Evolutionary conservation across 2,797 vertebrate genomes (phyloP).

Genomic region (Acrossocheilus wenchowensis): DNA sequence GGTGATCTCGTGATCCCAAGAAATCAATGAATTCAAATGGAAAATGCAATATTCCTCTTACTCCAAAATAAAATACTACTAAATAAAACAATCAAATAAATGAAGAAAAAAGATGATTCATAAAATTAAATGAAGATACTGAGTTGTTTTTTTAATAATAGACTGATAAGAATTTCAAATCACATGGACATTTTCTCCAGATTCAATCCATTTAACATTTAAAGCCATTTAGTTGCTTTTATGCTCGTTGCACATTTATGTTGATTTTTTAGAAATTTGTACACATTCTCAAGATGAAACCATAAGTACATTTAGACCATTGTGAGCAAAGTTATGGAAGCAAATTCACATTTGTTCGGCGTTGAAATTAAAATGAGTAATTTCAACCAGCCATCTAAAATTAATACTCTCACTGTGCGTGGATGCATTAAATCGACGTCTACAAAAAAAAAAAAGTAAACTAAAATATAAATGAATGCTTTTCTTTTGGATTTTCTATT

Average conservation of each 20-base stretch:
- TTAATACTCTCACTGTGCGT: not conserved
- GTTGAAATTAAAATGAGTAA: not conserved
- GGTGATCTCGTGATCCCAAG: constrained; percentile 13
- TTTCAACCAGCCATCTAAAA: not conserved
- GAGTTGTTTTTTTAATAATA: not conserved
- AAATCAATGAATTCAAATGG: constrained; percentile 45
- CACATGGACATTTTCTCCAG: not conserved
- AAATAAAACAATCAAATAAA: not conserved
- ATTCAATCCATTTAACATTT: not conserved
- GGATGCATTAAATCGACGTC: not conserved
- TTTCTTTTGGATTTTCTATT: not conserved
- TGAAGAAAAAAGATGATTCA: too few relatives aligned
- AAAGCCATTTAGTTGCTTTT: not conserved
- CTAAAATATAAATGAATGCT: not conserved
- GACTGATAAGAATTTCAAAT: not conserved
- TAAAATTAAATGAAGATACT: not conserved
- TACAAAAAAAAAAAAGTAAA: not conserved
- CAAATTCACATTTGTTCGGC: not conserved
- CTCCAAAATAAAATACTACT: too few relatives aligned
- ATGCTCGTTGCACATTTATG: not conserved
- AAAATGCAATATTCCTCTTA: constrained; percentile 18
- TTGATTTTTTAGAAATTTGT: not conserved
- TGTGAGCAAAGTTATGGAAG: not conserved
- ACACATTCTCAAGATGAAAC: not conserved
- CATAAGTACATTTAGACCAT: not conserved